Conservation (phyloP, 1,140 invertebrate species). For the Gryllus bimaculatus region DNA sequence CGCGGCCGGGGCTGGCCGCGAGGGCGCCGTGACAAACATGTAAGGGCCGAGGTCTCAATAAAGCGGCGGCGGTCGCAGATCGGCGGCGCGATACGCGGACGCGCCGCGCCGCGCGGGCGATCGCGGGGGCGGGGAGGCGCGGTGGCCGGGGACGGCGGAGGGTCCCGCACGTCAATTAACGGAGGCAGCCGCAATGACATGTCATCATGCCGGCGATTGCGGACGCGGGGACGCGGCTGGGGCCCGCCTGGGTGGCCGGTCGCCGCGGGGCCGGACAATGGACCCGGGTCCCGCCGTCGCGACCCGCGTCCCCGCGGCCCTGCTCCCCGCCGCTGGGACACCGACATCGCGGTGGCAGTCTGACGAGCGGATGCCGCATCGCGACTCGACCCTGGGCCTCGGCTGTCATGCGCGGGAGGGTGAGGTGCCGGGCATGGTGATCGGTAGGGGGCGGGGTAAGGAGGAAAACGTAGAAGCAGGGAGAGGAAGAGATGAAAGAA, state of each 20-base stretch:
- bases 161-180: not conserved
- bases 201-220: not conserved
- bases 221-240: too few relatives aligned
- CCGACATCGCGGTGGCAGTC: too few relatives aligned
- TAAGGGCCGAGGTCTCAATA: conserved; percentile 3
- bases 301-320: not conserved
- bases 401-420: too few relatives aligned
- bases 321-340: not conserved
- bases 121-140: too few relatives aligned
- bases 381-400: too few relatives aligned
- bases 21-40: not conserved
- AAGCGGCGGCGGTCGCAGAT: not conserved
- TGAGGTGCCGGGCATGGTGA: too few relatives aligned
- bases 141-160: not conserved
- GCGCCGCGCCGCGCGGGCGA: too few relatives aligned
- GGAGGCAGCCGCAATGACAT: not conserved
- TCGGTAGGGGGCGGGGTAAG: too few relatives aligned
- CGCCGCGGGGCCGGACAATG: not conserved
- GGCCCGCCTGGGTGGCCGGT: not conserved
- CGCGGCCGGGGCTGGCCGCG: too few relatives aligned
- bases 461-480: too few relatives aligned
- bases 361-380: too few relatives aligned
- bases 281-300: not conserved
- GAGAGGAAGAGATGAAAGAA: too few relatives aligned
- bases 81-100: not conserved